Evolutionary conservation across 2,888 invertebrate genomes (phyloP).

Genomic region (Campoplex capitator): DNA sequence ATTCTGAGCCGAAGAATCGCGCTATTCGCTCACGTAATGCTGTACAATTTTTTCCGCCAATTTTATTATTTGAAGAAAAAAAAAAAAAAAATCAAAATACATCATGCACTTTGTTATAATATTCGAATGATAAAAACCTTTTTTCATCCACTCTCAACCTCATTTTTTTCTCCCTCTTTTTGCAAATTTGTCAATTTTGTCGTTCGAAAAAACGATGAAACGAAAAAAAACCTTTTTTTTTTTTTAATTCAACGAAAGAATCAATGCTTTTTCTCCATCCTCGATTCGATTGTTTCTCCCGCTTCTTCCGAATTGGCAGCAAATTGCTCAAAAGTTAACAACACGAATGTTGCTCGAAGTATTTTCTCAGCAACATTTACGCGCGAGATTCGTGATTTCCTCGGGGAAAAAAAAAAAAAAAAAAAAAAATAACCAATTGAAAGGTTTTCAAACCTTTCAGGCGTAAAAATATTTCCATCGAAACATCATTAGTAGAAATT

Average conservation of each 20-base stretch:
- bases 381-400: slow-evolving; percentile 9
- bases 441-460: not conserved
- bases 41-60: slow-evolving; percentile 50
- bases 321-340: slow-evolving; percentile 20
- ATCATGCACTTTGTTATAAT: not conserved
- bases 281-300: not conserved
- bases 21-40: slow-evolving; percentile 58
- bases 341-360: not conserved
- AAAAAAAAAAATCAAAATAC: not conserved
- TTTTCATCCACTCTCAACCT: not conserved
- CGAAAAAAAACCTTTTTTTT: not conserved
- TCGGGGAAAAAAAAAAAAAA: not conserved
- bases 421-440: not conserved
- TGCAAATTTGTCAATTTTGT: not conserved
- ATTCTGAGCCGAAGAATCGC: slow-evolving; percentile 25
- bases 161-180: not conserved
- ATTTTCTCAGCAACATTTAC: slow-evolving; percentile 9
- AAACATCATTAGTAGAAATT: not conserved
- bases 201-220: not conserved
- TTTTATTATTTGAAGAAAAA: slow-evolving; percentile 41
- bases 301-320: not conserved
- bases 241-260: too few relatives aligned
- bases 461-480: not conserved
- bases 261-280: not conserved
- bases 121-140: not conserved